These are phyloP conservation scores for Drosophila rubida DNA, from an alignment of 2,888 invertebrate species.

Conservation along the genomic window DNA sequence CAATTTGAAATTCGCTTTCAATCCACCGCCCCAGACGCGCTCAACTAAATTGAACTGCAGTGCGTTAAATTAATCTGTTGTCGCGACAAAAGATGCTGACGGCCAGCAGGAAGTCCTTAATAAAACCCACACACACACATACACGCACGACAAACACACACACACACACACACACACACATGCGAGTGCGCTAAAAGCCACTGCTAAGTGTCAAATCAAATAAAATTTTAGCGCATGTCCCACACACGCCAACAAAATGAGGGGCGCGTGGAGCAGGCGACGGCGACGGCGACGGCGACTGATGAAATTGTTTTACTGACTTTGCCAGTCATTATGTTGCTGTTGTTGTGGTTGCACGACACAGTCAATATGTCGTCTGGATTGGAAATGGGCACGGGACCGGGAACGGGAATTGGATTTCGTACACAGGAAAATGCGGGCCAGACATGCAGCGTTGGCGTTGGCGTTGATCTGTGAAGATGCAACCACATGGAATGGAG, in stretches of 20 bases:
- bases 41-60: slow-evolving; percentile 77
- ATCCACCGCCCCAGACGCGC: neutral
- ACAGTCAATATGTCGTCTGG: slow-evolving; percentile 31
- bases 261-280: slow-evolving; percentile 28
- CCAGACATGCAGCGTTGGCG: slow-evolving; percentile 44
- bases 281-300: slow-evolving; percentile 20
- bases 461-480: slow-evolving; percentile 47
- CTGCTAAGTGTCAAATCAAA: slow-evolving; percentile 75
- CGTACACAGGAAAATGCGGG: slow-evolving; percentile 48
- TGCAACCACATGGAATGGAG: slow-evolving; percentile 44
- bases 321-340: slow-evolving; percentile 54
- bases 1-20: slow-evolving; percentile 10
- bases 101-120: slow-evolving; percentile 80
- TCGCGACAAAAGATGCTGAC: slow-evolving; percentile 74
- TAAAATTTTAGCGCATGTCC: slow-evolving; percentile 75
- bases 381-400: slow-evolving; percentile 18
- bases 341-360: slow-evolving; percentile 38
- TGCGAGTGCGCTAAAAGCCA: slow-evolving; percentile 53
- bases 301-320: slow-evolving; percentile 66
- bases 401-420: slow-evolving; percentile 31
- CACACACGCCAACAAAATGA: slow-evolving; percentile 67
- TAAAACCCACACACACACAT: slow-evolving; percentile 53
- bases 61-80: slow-evolving; percentile 79
- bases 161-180: slow-evolving; percentile 1
- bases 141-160: slow-evolving; percentile 6